Evolutionary conservation across 2,888 invertebrate genomes (phyloP).

Genomic region (Lasioglossum villosulum): DNA sequence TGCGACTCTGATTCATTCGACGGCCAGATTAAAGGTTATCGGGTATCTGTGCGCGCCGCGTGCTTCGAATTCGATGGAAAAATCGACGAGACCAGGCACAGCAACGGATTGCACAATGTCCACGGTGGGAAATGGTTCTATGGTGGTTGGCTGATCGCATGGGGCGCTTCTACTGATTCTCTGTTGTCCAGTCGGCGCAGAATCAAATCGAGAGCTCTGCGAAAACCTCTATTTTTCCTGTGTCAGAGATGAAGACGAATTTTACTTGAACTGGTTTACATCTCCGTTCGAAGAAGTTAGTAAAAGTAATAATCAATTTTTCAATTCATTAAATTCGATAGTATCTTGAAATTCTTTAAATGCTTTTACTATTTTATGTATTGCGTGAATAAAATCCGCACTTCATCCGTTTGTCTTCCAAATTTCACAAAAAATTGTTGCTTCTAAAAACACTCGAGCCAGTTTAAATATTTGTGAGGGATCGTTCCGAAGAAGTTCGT

Average conservation of each 20-base stretch:
- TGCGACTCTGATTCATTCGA: slow-evolving; percentile 48
- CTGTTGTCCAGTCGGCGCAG: neutral
- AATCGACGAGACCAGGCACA: slow-evolving; percentile 9
- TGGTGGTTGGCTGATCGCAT: neutral
- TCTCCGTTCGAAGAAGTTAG: neutral
- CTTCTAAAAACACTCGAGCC: too few species aligned
- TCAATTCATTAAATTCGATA: too few species aligned
- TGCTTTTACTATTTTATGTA: too few species aligned
- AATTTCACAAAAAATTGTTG: too few species aligned
- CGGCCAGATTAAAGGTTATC: slow-evolving; percentile 54
- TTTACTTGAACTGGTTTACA: neutral
- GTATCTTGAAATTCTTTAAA: too few species aligned
- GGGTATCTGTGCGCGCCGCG: slow-evolving; percentile 22
- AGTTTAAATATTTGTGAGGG: too few species aligned
- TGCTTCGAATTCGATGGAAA: slow-evolving; percentile 29
- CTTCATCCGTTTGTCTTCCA: too few species aligned
- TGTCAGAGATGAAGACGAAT: too few species aligned
- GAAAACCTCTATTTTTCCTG: neutral
- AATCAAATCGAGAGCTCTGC: neutral
- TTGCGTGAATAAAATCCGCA: too few species aligned
- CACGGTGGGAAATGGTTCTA: neutral
- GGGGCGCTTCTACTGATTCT: neutral
- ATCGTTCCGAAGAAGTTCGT: neutral
- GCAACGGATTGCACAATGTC: slow-evolving; percentile 21
- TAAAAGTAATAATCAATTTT: too few species aligned